These are phyloP conservation scores for Doris montereyensis DNA, from an alignment of 2,888 invertebrate genomes.

Conservation along the genomic window DNA sequence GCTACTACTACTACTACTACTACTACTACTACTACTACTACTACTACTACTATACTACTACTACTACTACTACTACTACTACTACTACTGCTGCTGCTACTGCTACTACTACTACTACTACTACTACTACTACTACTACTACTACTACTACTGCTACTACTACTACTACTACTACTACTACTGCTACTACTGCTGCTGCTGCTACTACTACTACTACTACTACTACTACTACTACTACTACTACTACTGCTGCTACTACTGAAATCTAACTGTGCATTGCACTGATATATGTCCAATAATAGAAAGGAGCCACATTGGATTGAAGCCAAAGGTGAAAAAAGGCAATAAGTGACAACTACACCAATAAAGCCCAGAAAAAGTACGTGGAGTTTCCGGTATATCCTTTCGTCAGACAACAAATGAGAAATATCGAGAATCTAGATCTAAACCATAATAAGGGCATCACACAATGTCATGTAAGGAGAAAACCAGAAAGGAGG, in stretches of 20 bases:
- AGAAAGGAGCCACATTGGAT: too few relatives aligned
- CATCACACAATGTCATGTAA: too few relatives aligned
- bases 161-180: background rate
- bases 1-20: background rate
- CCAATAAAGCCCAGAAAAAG: too few relatives aligned
- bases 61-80: slow-evolving; percentile 9
- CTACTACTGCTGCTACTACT: background rate
- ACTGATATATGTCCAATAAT: too few relatives aligned
- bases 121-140: background rate
- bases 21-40: background rate
- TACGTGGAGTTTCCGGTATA: too few relatives aligned
- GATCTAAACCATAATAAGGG: too few relatives aligned
- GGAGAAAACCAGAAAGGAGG: too few relatives aligned
- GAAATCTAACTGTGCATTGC: too few relatives aligned
- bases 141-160: background rate
- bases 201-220: background rate
- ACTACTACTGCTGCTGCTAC: slow-evolving; percentile 6
- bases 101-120: background rate
- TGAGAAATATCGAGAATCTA: too few relatives aligned
- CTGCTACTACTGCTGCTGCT: background rate
- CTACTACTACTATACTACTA: background rate
- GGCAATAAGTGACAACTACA: too few relatives aligned
- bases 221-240: background rate
- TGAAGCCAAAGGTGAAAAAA: too few relatives aligned
- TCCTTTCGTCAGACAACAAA: too few relatives aligned